These are phyloP conservation scores for Decapterus maruadsi DNA, from an alignment of 2,797 vertebrate genomes.

Conservation along the genomic window DNA sequence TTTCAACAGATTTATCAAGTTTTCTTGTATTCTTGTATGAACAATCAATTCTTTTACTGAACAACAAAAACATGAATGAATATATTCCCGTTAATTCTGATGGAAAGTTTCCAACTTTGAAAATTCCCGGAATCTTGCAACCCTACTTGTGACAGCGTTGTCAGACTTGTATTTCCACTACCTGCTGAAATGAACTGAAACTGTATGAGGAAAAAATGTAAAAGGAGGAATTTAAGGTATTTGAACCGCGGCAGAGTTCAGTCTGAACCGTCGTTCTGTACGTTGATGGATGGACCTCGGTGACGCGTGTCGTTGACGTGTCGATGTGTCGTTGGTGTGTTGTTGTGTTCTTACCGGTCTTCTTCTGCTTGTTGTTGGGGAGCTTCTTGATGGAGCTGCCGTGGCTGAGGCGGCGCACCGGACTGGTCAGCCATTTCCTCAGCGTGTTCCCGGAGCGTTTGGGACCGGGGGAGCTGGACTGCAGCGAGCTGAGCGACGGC, in stretches of 20 bases:
- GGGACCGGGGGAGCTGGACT: slow-evolving; percentile 92
- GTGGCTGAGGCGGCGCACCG: slow-evolving; percentile 94
- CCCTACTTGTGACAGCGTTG: not conserved
- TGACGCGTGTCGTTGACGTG: not conserved
- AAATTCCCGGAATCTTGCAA: too few relatives aligned
- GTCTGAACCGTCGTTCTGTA: too few relatives aligned
- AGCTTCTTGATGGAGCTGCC: slow-evolving; percentile 94
- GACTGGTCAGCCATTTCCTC: slow-evolving; percentile 96
- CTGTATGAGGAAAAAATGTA: too few relatives aligned
- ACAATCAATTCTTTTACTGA: too few relatives aligned
- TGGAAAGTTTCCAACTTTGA: too few relatives aligned
- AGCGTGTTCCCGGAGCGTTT: slow-evolving; percentile 95
- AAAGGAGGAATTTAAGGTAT: not conserved
- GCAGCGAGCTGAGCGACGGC: slow-evolving; percentile 93
- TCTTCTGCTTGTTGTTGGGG: slow-evolving; percentile 85
- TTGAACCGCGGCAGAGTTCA: not conserved
- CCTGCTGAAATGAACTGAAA: not conserved
- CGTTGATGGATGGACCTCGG: not conserved
- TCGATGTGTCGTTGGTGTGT: not conserved
- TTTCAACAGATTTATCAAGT: too few relatives aligned
- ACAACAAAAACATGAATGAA: too few relatives aligned
- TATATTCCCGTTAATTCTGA: too few relatives aligned
- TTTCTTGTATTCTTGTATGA: too few relatives aligned
- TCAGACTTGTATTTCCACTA: not conserved
- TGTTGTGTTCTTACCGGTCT: slow-evolving; percentile 54